Evolutionary conservation across 2,888 invertebrate genomes (phyloP).

Genomic region (Byasa hedistus): DNA sequence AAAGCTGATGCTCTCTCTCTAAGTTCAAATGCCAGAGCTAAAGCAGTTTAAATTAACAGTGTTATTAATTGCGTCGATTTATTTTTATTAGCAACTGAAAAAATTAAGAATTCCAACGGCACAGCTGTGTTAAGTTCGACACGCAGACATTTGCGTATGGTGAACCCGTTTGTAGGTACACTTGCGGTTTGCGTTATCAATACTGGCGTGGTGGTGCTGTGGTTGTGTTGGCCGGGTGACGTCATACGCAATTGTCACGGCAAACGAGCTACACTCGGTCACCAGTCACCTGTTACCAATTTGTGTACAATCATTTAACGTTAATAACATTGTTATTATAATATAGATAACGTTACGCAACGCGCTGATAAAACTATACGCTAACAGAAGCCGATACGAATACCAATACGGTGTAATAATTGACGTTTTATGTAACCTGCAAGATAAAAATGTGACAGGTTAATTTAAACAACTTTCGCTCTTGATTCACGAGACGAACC

Average conservation of each 20-base stretch:
- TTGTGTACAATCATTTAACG: constrained; percentile 42
- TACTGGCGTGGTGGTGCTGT: constrained; percentile 34
- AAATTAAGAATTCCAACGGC: background rate
- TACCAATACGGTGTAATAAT: background rate
- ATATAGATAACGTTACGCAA: constrained; percentile 1
- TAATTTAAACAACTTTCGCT: constrained; percentile 54
- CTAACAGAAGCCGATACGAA: background rate
- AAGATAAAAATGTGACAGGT: constrained; percentile 2
- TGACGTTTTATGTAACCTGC: constrained; percentile 4
- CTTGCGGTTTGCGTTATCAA: constrained; percentile 61
- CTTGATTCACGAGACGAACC: constrained; percentile 54
- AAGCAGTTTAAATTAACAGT: too few relatives aligned
- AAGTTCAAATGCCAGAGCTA: too few relatives aligned
- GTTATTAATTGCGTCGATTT: background rate
- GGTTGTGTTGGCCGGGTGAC: constrained; percentile 55
- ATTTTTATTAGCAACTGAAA: background rate
- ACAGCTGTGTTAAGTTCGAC: background rate
- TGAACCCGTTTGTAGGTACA: constrained; percentile 38
- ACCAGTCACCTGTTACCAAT: constrained; percentile 47
- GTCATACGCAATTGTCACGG: constrained; percentile 75
- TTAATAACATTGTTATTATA: constrained; percentile 6
- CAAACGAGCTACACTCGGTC: constrained; percentile 67
- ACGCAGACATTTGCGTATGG: constrained; percentile 24
- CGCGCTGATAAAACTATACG: background rate
- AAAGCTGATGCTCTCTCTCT: too few relatives aligned